Conservation (phyloP, 1,140 invertebrate species). For the Potamilus streckersoni region DNA sequence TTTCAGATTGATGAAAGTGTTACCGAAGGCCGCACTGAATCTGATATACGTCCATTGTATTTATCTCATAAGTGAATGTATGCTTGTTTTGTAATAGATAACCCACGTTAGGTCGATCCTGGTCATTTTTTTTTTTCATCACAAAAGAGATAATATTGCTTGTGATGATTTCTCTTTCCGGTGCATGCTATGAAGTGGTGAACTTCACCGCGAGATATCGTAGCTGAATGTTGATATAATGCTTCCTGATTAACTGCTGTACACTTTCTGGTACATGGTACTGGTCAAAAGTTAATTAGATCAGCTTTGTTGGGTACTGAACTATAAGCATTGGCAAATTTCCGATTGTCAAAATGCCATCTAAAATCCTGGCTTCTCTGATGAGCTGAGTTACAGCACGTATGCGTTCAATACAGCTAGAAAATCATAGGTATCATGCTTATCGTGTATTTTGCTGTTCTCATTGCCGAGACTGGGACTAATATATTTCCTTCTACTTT, state of each 20-base stretch:
- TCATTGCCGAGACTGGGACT: slow-evolving; percentile 19
- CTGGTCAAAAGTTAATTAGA: slow-evolving; percentile 6
- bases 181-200: slow-evolving; percentile 13
- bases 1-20: no score
- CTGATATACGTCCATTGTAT: no score
- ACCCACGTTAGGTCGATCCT: background rate
- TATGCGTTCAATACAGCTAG: no score
- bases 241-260: background rate
- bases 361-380: background rate
- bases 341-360: slow-evolving; percentile 18
- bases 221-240: slow-evolving; percentile 2
- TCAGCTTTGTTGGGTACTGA: slow-evolving; percentile 22
- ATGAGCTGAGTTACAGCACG: no score
- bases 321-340: slow-evolving; percentile 12
- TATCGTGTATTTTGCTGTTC: slow-evolving; percentile 16
- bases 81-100: no score
- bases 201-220: background rate
- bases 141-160: slow-evolving; percentile 20
- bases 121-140: slow-evolving; percentile 13
- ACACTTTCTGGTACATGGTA: slow-evolving; percentile 20
- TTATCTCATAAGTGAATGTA: no score
- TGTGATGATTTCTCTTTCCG: slow-evolving; percentile 15
- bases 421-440: background rate
- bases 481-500: slow-evolving; percentile 29
- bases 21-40: no score